Percentiles rank a stretch among this genome's conserved stretches.
Conservation (phyloP, 2,113 vertebrate genomes). For the Syrrhaptes paradoxus region DNA sequence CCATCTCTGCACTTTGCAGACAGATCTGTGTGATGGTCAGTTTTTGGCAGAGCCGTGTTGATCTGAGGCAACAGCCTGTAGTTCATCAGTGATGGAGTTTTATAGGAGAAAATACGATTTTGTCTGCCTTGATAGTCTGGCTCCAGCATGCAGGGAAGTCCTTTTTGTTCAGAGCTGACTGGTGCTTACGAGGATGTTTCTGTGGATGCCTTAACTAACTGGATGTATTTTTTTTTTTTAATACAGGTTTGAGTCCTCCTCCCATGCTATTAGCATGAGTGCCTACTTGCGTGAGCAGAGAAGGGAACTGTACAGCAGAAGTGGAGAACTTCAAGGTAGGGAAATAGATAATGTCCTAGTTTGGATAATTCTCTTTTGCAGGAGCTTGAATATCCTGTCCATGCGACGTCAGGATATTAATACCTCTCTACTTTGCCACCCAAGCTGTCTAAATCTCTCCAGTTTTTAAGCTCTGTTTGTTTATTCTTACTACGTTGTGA, state of each 20-base stretch:
- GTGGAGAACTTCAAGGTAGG: slow-evolving; percentile 97
- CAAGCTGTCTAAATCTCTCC: neutral
- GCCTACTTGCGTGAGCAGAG: slow-evolving; percentile 96
- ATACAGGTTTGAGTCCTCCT: slow-evolving; percentile 93
- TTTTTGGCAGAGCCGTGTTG: neutral
- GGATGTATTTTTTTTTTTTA: neutral
- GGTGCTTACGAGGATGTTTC: neutral
- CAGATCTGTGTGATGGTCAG: too few relatives aligned
- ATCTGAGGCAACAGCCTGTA: neutral
- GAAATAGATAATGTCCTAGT: rapidly evolving
- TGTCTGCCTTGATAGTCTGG: neutral
- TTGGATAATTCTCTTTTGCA: neutral
- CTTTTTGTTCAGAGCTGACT: neutral
- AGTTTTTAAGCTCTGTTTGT: neutral
- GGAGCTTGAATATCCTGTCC: neutral
- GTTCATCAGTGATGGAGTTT: neutral
- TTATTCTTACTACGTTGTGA: neutral
- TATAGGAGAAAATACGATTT: neutral
- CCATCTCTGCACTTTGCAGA: too few relatives aligned
- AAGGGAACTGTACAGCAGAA: slow-evolving; percentile 95
- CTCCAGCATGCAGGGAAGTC: neutral
- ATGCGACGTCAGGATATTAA: neutral
- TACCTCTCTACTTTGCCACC: neutral
- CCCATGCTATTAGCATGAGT: slow-evolving; percentile 98
- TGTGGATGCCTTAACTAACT: neutral